Conservation (phyloP, 2,797 vertebrate species). For the Delichon dasypus region DNA sequence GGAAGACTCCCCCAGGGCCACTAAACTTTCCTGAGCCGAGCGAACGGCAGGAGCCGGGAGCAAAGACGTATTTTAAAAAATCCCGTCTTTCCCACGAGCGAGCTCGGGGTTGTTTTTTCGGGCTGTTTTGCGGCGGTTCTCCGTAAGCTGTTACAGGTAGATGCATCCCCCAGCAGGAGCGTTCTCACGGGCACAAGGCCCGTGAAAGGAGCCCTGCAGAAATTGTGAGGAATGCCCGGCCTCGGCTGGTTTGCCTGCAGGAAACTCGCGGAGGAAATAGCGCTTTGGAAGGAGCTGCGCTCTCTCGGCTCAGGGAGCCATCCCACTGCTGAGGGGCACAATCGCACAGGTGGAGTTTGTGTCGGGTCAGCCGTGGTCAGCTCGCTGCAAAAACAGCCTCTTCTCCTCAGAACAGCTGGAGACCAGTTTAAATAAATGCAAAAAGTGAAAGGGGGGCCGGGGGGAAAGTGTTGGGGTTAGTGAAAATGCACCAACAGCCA, state of each 20-base stretch:
- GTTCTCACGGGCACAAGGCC: accelerated
- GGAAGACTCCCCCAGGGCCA: not conserved
- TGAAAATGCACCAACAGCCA: not conserved
- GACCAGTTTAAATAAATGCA: not conserved
- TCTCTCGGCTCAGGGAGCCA: not conserved
- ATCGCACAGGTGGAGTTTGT: not conserved
- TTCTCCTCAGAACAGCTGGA: not conserved
- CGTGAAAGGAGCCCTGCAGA: not conserved
- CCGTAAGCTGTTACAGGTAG: not conserved
- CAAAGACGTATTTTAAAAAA: not conserved
- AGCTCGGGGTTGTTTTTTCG: not conserved
- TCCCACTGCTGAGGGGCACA: not conserved
- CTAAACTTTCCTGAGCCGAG: not conserved
- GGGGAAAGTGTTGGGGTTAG: not conserved
- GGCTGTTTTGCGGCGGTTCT: not conserved
- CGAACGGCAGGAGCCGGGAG: not conserved
- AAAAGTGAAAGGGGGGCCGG: not conserved
- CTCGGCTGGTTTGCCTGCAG: not conserved
- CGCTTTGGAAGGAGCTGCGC: not conserved
- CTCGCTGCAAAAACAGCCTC: not conserved
- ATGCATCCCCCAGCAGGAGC: not conserved
- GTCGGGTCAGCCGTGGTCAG: not conserved
- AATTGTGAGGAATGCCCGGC: not conserved
- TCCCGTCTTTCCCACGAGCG: not conserved
- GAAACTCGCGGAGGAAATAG: not conserved